Base-by-base conservation (phyloP, 2,113 vertebrate genomes). In the Eidolon helvum region DNA sequence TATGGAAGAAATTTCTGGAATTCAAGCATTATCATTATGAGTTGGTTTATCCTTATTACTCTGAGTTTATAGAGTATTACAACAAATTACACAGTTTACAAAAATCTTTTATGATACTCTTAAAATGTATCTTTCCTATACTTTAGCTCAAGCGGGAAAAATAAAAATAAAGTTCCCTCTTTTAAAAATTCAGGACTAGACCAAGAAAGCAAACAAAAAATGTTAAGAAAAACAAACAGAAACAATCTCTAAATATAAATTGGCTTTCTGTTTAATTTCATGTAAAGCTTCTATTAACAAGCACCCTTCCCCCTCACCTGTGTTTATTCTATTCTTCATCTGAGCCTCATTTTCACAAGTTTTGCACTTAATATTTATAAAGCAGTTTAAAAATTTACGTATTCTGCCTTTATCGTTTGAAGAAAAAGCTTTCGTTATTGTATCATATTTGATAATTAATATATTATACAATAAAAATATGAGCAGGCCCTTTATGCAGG, bases 111-210 rank as follows among this genome's bases (percentile, higher is more conserved):
- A 35, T 48, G 78, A 87, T 16, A 79, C 33, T 5, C 22, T 84
- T 79, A 83, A 7, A 77, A 66, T 18, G 28, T 14, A 19, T 38
- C 55, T 97, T 68, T 87, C 55, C 61, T 63, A 15, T 87, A 68
- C n/a, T 85, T 91, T 30, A 91, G 24, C 91, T 84, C 33, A 97
- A 79, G 24, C 18, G 69, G 86, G 63, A 90, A 95, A 96, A 94
- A 66, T 74, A 83, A 91, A 87, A 92, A 78, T 50, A 45, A 61
- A 95, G 28, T 35, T 71, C 10, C 40, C 24, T 80, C 43, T 93
- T 68, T 24, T 86, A 91, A 91, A 92, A 72, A 90, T 26, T 78
- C 11, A 90, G 28, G 5, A 69, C 22, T 57, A 84, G 53, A 48
- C 24, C 1, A 55, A 69, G 43, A 55, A 79, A 92, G 3, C 33